Percentiles rank a stretch among this genome's conserved stretches.
phyloP scores from a whole-genome alignment of 2,888 invertebrate species.

The Furcula furcula region DNA sequence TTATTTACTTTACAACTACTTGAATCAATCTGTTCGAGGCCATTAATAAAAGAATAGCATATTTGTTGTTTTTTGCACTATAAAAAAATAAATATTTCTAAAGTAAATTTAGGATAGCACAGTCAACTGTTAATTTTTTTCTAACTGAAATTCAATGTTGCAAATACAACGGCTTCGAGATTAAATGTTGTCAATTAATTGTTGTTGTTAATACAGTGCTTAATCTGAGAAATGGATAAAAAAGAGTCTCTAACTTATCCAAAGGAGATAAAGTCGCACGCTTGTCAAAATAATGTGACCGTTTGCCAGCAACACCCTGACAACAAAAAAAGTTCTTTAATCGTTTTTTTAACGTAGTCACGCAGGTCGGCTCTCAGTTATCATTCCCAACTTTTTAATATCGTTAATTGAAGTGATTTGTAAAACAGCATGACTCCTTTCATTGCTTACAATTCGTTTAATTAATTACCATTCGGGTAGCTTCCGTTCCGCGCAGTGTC shows the following conservation, averaged over 20 bases:
- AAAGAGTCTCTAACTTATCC: conserved; percentile 35
- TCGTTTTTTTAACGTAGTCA: conserved; percentile 54
- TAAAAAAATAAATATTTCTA: no score
- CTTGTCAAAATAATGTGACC: conserved; percentile 54
- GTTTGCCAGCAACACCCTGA: conserved; percentile 35
- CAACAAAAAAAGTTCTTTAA: conserved; percentile 37
- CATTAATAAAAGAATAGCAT: no score
- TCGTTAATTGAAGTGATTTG: conserved; percentile 82
- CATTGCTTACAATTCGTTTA: conserved; percentile 80
- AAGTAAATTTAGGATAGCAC: no score
- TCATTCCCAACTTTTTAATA: conserved; percentile 77
- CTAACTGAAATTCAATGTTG: no score
- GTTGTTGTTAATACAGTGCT: conserved; percentile 36
- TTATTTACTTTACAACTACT: no score
- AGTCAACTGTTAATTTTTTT: no score
- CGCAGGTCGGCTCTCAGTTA: conserved; percentile 60
- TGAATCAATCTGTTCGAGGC: no score
- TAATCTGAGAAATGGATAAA: conserved; percentile 25
- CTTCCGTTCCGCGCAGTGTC: conserved; percentile 71
- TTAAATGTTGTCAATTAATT: conserved; percentile 31
- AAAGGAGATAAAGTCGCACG: conserved; percentile 68
- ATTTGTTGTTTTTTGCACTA: no score
- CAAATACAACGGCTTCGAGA: conserved; percentile 22
- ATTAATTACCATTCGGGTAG: conserved; percentile 77
- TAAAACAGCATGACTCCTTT: conserved; percentile 82